A percentile compares a stretch with the other conserved stretches of the same genome.
Evolutionary conservation across 2,888 invertebrate species (phyloP).

Genomic region (Scaptodrosophila latifasciaeformis): DNA sequence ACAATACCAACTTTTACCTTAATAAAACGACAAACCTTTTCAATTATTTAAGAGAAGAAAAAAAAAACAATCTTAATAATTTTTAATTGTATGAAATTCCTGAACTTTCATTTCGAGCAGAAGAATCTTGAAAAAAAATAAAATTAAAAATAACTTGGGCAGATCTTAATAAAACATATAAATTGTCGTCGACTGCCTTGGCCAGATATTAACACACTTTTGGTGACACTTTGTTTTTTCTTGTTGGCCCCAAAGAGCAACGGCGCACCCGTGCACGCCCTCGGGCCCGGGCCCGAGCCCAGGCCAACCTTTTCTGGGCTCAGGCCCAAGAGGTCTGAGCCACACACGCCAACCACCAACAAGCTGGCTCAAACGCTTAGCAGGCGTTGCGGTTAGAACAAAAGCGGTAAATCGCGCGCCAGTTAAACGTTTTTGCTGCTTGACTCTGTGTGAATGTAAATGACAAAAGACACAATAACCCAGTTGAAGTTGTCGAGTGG

Average conservation of each 20-base stretch:
- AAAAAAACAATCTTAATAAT: not conserved
- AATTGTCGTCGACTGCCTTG: not conserved
- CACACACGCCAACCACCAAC: too few relatives aligned
- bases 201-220: slow-evolving; percentile 18
- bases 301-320: not conserved
- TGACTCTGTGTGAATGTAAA: not conserved
- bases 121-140: not conserved
- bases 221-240: slow-evolving; percentile 6
- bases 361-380: not conserved
- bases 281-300: not conserved
- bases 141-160: not conserved
- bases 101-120: too few relatives aligned
- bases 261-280: not conserved
- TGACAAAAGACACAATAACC: slow-evolving; percentile 5
- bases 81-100: too few relatives aligned
- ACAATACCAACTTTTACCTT: too few relatives aligned
- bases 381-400: not conserved
- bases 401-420: not conserved
- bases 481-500: too few relatives aligned
- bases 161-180: not conserved
- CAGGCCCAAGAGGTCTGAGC: not conserved
- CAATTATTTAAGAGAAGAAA: not conserved
- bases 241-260: slow-evolving; percentile 1
- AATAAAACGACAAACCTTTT: too few relatives aligned
- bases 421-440: not conserved